Evolutionary conservation across 2,113 vertebrate genomes (phyloP).

Genomic region (Etia nguti): DNA sequence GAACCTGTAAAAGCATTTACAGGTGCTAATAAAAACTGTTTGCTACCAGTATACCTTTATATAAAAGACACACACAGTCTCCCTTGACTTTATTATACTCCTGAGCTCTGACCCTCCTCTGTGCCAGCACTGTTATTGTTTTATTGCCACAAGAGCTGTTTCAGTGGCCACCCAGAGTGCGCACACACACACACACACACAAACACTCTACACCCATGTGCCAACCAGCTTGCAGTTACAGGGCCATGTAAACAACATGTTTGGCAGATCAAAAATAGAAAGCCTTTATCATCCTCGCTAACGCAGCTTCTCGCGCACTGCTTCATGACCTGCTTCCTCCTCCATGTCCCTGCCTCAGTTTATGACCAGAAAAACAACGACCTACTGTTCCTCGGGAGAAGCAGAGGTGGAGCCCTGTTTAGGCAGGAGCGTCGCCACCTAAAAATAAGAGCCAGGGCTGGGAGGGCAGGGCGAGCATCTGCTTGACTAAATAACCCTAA

Average conservation of each 20-base stretch:
- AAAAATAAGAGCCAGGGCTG: slow-evolving; percentile 21
- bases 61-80: not conserved
- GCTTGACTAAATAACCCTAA: not conserved
- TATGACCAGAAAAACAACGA: slow-evolving; percentile 50
- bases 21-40: not conserved
- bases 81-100: not conserved
- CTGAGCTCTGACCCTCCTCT: slow-evolving; percentile 8
- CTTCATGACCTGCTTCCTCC: slow-evolving; percentile 15
- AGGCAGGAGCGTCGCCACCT: not conserved
- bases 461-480: not conserved
- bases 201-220: not conserved
- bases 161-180: not conserved
- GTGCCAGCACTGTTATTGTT: slow-evolving; percentile 18
- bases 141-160: slow-evolving; percentile 18
- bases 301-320: not conserved
- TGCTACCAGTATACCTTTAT: not conserved
- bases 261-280: slow-evolving; percentile 14
- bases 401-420: not conserved
- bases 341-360: not conserved
- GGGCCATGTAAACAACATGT: slow-evolving; percentile 16
- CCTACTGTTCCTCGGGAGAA: slow-evolving; percentile 14
- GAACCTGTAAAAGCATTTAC: not conserved
- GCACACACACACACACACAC: not conserved
- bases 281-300: not conserved
- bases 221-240: not conserved